Evolutionary conservation across 2,113 vertebrate species (phyloP).

Genomic region (Pagrus major): DNA sequence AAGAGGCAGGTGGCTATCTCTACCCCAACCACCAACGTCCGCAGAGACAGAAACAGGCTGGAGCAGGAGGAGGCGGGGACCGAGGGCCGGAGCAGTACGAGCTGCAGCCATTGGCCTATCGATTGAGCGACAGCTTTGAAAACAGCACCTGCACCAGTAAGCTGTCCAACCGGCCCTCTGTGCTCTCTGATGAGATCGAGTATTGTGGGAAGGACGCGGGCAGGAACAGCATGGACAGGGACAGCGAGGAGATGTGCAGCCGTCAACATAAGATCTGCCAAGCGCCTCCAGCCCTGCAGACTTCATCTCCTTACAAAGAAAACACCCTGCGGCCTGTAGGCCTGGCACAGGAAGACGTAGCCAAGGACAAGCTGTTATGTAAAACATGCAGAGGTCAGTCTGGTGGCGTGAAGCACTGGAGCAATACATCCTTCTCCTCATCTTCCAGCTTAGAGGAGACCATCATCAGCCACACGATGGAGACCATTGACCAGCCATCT

Average conservation of each 20-base stretch:
- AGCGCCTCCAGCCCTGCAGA: constrained; percentile 89
- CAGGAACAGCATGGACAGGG: constrained; percentile 56
- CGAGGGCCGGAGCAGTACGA: constrained; percentile 92
- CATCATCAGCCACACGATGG: constrained; percentile 78
- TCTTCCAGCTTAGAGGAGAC: constrained; percentile 85
- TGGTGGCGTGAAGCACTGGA: constrained; percentile 73
- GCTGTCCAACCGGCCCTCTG: constrained; percentile 94
- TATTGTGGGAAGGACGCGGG: constrained; percentile 81
- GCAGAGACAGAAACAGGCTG: constrained; percentile 71
- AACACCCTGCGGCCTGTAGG: constrained; percentile 60
- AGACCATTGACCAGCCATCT: constrained; percentile 74
- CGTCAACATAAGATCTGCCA: constrained; percentile 68
- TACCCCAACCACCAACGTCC: constrained; percentile 80
- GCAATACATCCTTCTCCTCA: constrained; percentile 79
- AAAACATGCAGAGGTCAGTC: constrained; percentile 77
- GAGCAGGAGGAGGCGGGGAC: constrained; percentile 70
- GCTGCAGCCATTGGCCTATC: constrained; percentile 93
- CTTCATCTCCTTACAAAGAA: constrained; percentile 95
- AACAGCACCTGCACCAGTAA: constrained; percentile 99
- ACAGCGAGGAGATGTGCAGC: constrained; percentile 68
- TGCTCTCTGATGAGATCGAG: constrained; percentile 94
- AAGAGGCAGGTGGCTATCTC: constrained; percentile 81
- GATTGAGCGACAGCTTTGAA: constrained; percentile 96
- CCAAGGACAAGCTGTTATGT: constrained; percentile 75
- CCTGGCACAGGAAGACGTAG: constrained; percentile 43